Base-by-base conservation (phyloP, 2,888 invertebrate species). In the Drosophila testacea region DNA sequence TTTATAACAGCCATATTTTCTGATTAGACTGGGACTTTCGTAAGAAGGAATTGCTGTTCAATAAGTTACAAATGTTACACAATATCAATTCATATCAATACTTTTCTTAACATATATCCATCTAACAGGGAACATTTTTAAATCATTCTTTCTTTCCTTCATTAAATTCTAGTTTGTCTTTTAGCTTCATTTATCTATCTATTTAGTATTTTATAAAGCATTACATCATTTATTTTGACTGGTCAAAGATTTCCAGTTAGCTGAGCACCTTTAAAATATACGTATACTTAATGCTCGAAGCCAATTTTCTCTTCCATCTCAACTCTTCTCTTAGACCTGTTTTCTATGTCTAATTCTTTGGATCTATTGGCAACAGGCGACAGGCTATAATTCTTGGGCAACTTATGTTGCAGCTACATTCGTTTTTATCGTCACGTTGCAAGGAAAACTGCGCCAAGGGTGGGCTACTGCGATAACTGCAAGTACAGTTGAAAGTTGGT, bases 391-490 rank as follows among this genome's bases (percentile, higher is more conserved):
- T 66, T 85, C 70, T 74, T 74, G 7, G 55, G 46, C 27, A 71
- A 64, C 51, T 69, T 63, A 63, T 67, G 66, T 48, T 59, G 52
- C 63, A 51, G 50, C 66, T 56, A 64, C 73, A 69, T 72, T 67
- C 72, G 54, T 59, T 76, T 76, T 86, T 68, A 68, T 65, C 47
- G 73, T 55, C 73, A 73, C 67, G 68, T 75, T 78, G 67, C 67
- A 70, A 56, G 48, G 41, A 32, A 38, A 50, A 50, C 30, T 4
- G 50, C 13, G 9, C 13, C 13, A 13, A 4, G 36, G 28, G 10
- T 27, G 36, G 16, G 46, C 11, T 27, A 22, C 7, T 3, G 6
- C 28, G 11, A 52, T 11, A 52, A 27, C 61, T 42, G 34, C 41
- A 48, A 55, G 42, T 69, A 69, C 32, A 57, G 54, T 64, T 66